Evolutionary conservation across 2,888 invertebrate species (phyloP), one percentile per base, ranked within the genome.

Genomic region (Notocelia uddmanniana): DNA sequence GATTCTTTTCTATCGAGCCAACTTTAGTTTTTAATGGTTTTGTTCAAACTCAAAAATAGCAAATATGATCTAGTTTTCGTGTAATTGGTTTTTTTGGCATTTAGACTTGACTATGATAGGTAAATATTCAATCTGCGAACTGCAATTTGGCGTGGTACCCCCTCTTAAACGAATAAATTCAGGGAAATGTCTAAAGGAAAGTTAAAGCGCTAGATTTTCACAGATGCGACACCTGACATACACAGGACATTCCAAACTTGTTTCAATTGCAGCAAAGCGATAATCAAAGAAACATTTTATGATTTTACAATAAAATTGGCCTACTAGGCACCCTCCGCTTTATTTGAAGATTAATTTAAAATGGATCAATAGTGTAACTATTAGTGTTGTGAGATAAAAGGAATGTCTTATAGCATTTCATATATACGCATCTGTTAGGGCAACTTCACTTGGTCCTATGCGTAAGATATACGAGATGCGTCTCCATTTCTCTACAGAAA

Each of bases 181-280:
- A 57, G 31, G 63, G 57, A 69, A 63, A 57, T 57, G 19, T 50
- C 31, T 50, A 58, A 52, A 10, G 57, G 41, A 59, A 70, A 26
- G n/a, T 70, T 66, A 66, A 70, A 70, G 59, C 66, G 59, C 58
- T 64, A 58, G 52, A 52, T 67, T 57, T 58, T 66, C 21, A 37
- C 52, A 70, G 37, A 64, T n/a, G 23, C 37, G 19, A 26, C 41
- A 18, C 23, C 6, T 26, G 15, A 31, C 19, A 41, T n/a, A 60
- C 11, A 41, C 34, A 37, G 37, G 13, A 3, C n/a, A n/a, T 37
- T 37, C 37, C 11, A 37, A 13, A 37, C 13, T 37, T 37, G 3
- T 37, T 3, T 13, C 13, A 37, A 11, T 11, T 34, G 34, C 34
- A 9, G 11, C 34, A 34, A 11, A 1, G 8, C n/a, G n/a, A n/a